Base-by-base conservation (phyloP, 2,797 vertebrate species). In the Sciurus carolinensis region DNA sequence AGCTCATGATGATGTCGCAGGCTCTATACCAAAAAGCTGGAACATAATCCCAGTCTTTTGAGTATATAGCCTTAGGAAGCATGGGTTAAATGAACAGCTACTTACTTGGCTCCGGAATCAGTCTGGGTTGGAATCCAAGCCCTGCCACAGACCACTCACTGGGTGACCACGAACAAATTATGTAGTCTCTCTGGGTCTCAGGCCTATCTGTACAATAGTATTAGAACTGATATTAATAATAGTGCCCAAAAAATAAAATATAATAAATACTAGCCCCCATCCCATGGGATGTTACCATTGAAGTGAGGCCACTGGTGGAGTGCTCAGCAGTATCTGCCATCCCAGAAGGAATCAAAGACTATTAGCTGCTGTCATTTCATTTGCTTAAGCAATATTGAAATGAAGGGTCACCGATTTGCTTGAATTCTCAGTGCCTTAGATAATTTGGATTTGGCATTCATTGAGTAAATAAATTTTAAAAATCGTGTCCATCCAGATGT, bases 391-490 rank as follows among this genome's bases (percentile, higher is more conserved):
- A 12, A 0, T 85, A 15, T 50, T 17, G 52, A 28, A 6, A 36
- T 50, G 39, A 88, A 81, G 54, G 87, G n/a, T 64, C 64, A 39
- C 44, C 91, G 1, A 1, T 62, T 54, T 10, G 36, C 69, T 57
- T 71, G 79, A 76, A 30, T 86, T 52, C 33, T 18, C 89, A 11
- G 47, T 83, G 71, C 80, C 71, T 50, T 36, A 75, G 82, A 18
- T 54, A 18, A 85, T 71, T 54, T 33, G 66, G 86, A 92, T 66
- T 62, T 69, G 71, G 33, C 86, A 11, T n/a, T 66, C 90, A 7
- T 5, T n/a, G 83, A 93, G 73, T 69, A 82, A 92, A 76, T 77
- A 59, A n/a, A 67, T 80, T 42, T 67, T 88, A 91, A 83, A 54
- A 52, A 26, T 77, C 80, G 1, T 39, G 17, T 72, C 54, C 64